These are phyloP conservation scores for Taxidea taxus DNA, from an alignment of 2,113 vertebrate species.

Conservation along the genomic window DNA sequence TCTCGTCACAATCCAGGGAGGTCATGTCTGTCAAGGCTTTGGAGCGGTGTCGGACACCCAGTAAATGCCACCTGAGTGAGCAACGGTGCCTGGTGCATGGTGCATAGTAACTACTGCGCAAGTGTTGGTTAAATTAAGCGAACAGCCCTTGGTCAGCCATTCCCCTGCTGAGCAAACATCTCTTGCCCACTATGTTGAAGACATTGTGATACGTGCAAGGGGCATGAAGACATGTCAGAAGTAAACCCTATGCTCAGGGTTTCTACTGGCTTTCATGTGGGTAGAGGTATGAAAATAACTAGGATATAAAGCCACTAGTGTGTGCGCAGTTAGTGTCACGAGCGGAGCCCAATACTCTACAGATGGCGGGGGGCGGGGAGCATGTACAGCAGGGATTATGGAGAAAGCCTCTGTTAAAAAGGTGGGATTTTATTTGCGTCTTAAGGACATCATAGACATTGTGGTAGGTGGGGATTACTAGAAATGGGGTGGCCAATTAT, in stretches of 20 bases:
- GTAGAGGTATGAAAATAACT: background rate
- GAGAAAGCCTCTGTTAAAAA: conserved; percentile 13
- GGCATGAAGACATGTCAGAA: background rate
- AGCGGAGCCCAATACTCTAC: background rate
- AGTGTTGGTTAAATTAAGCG: background rate
- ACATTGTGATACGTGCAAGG: background rate
- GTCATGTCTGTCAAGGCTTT: background rate
- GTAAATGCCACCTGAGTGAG: background rate
- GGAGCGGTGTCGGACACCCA: background rate
- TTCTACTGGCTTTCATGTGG: background rate
- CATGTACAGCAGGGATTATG: background rate
- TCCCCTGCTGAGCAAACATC: background rate
- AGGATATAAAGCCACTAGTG: background rate
- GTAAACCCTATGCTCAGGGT: background rate
- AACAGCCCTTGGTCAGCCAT: background rate
- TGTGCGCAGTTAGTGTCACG: background rate
- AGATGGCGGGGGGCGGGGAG: background rate
- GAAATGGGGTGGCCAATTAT: background rate
- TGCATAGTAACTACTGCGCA: background rate
- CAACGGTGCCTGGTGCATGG: background rate
- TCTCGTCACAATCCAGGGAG: background rate
- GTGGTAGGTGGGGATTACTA: background rate
- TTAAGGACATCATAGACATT: background rate
- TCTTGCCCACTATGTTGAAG: background rate
- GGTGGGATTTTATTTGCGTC: background rate